Percentiles rank a stretch among this genome's conserved stretches.
Evolutionary conservation across 1,140 invertebrate species (phyloP).

Genomic region (Venustaconcha ellipsiformis): DNA sequence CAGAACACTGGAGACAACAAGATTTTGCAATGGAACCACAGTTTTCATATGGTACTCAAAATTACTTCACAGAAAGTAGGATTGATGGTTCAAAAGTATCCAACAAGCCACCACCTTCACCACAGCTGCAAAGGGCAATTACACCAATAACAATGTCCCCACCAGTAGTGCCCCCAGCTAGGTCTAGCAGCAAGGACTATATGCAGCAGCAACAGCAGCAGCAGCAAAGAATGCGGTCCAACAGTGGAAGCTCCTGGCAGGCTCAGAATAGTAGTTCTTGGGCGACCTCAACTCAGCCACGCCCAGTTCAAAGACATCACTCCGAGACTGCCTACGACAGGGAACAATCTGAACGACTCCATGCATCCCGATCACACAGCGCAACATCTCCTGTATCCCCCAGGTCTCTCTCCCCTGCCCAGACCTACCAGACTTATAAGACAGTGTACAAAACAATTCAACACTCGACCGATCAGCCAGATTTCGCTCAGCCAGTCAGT

Average conservation of each 20-base stretch:
- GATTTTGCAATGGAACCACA: no score
- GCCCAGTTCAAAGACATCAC: constrained; percentile 62
- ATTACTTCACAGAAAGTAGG: no score
- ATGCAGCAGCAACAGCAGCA: constrained; percentile 49
- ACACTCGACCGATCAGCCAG: constrained; percentile 29
- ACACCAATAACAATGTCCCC: constrained; percentile 70
- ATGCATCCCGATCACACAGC: constrained; percentile 21
- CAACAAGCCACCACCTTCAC: constrained; percentile 58
- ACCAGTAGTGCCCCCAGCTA: constrained; percentile 68
- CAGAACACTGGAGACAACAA: not conserved
- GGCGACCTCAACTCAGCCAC: constrained; percentile 23
- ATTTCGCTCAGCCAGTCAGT: constrained; percentile 25
- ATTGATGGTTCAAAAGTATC: constrained; percentile 34
- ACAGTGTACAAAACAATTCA: constrained; percentile 49
- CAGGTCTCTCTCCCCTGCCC: constrained; percentile 30
- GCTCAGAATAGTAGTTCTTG: constrained; percentile 17
- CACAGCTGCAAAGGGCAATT: constrained; percentile 60
- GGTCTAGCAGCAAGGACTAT: constrained; percentile 64
- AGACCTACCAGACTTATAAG: constrained; percentile 32
- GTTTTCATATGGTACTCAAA: no score
- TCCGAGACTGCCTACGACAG: constrained; percentile 71
- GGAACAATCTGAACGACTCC: constrained; percentile 33
- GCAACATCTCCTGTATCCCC: constrained; percentile 41
- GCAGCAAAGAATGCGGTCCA: constrained; percentile 25
- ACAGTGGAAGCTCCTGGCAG: constrained; percentile 27